Evolutionary conservation across 1,140 invertebrate genomes (phyloP), one percentile per base, ranked within the genome.

Genomic region (Mya arenaria): DNA sequence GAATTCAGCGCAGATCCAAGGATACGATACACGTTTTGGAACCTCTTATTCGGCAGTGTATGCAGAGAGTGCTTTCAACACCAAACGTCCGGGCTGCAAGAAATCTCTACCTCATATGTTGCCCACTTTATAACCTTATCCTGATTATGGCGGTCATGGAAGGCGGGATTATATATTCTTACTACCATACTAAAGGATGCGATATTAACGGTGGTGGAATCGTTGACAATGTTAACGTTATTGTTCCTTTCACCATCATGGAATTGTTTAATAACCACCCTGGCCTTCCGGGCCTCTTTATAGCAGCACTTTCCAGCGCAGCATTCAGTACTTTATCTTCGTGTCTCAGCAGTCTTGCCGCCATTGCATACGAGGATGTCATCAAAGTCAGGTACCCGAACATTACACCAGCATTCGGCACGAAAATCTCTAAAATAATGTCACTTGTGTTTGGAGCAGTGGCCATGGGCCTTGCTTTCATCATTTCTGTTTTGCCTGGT

Each of bases 281-380:
- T 0, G 75, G 75, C 17, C 19, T 79, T 4, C 23, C 75, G 0
- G 75, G 75, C 32, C n/a, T 79, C n/a, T 79, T 79, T 48, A 48
- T 66, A 39, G 75, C 75, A 17, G 44, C 75, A 23, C 60, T 79
- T 5, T 79, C 58, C 17, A 79, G 75, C 55, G 75, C 75, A 4
- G 37, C 75, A 25, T 66, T 79, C 37, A 79, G 75, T 56, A 68
- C 75, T 34, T 28, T 79, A n/a, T 79, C 75, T 15, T 79, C 75
- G 1, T 65, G 37, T 56, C 32, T 79, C 10, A 56, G 75, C 62
- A 79, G 75, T 48, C 34, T 65, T n/a, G 66, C 75, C 13, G 75
- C 75, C 13, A 39, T 79, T 8, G 41, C 60, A 13, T 66, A 56
- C 36, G 75, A 79, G 68, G 75, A 79, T 28, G 23, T 79, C 23